Evolutionary conservation across 53 echinoderm and acorn worm genomes (phyloP), one percentile per base, ranked within the genome.

Genomic region (Patiria pectinifera): DNA sequence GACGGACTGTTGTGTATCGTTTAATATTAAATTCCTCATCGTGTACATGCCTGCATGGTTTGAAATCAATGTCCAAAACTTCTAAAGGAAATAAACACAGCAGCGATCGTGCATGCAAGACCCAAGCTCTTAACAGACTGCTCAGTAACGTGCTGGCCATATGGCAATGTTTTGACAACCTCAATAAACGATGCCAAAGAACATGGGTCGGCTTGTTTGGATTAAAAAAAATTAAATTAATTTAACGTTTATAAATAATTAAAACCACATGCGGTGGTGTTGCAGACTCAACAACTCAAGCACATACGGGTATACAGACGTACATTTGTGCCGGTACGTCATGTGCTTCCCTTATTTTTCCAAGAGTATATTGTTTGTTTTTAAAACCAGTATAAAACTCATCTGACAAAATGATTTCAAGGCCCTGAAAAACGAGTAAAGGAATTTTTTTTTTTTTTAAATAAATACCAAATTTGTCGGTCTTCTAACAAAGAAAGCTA

Each of bases 81-180:
- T 74, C 21, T 21, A 74, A 23, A 23, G 74, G 74, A 23, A 74
- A 74, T 74, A 74, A 74, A 74, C 4, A 70, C n/a, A 23, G 15
- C 0, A 1, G 3, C 24, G 10, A 21, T 24, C 5, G 3, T 24
- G 19, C 74, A n/a, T 18, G 74, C 74, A 16, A 0, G 24, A 24
- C 15, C 23, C 9, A 21, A 3, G 22, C 22, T 24, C 22, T 24
- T 4, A 24, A 74, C 22, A n/a, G 22, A n/a, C 9, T 23, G 2
- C 11, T 74, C 6, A 24, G 49, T 59, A 82, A 82, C 53, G 58
- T 88, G 88, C 21, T 11, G 16, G 45, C 88, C 88, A 88, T 76
- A 88, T 78, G 88, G 76, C 78, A 60, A 59, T 78, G 78, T 88
- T 78, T 59, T 78, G 59, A 88, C 78, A 77, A 16, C 78, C 61